Conservation (phyloP, 2,113 vertebrate species). For the Regulus satrapa region DNA sequence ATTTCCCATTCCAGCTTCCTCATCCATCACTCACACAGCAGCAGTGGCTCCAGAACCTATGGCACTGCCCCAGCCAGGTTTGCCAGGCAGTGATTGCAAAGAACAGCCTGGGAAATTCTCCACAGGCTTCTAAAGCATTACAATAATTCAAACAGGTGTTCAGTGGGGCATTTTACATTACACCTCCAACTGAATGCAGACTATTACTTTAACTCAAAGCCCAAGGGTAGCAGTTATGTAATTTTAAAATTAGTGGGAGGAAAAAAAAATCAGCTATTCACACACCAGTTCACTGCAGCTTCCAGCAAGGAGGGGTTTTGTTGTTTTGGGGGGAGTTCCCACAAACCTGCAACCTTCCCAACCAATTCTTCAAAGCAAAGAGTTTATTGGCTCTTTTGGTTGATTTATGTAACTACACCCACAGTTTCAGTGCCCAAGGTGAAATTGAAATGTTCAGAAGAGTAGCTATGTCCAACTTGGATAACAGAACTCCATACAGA, state of each 20-base stretch:
- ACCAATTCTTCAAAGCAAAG: background rate
- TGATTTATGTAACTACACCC: background rate
- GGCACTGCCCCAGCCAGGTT: background rate
- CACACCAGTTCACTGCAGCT: background rate
- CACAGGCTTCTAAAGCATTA: background rate
- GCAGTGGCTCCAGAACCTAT: background rate
- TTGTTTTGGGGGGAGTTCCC: background rate
- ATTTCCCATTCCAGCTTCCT: background rate
- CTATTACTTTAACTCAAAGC: background rate
- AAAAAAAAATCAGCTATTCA: background rate
- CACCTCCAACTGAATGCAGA: background rate
- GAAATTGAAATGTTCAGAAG: background rate
- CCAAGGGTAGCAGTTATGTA: background rate
- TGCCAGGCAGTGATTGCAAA: background rate
- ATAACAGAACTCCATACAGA: background rate
- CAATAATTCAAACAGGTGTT: background rate
- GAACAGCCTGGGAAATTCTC: background rate
- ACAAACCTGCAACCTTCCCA: background rate
- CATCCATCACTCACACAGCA: background rate
- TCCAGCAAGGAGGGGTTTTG: background rate
- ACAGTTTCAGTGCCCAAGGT: background rate
- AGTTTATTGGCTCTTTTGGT: background rate
- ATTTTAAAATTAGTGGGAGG: background rate
- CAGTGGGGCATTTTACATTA: background rate
- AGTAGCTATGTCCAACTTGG: background rate